These are phyloP conservation scores for Cephus cinctus DNA, from an alignment of 1,140 invertebrate species.

Conservation along the genomic window DNA sequence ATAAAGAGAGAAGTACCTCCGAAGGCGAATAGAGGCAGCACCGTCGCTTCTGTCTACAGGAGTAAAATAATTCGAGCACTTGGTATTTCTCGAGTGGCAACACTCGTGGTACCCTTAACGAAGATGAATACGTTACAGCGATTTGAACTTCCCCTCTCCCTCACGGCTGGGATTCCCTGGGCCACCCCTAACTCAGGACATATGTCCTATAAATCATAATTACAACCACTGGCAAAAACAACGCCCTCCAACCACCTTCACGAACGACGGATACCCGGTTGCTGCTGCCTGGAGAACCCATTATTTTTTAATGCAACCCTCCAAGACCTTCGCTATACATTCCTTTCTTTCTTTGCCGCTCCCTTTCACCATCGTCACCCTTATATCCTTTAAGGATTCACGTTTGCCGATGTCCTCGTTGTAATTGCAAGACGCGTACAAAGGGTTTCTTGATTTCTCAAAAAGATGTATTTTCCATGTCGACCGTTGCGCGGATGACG, in stretches of 20 bases:
- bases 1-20: neutral
- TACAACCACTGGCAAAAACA: neutral
- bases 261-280: neutral
- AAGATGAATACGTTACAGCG: constrained; percentile 20
- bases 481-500: no score
- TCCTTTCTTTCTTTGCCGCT: constrained; percentile 3
- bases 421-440: no score
- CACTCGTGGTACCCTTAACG: constrained; percentile 6
- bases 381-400: constrained; percentile 4
- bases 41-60: neutral
- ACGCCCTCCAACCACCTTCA: neutral
- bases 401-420: no score
- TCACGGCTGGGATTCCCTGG: neutral
- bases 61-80: neutral
- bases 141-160: constrained; percentile 10
- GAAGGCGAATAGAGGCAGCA: no score
- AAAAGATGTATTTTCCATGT: no score
- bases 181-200: neutral
- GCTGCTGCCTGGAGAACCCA: no score
- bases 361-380: neutral
- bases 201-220: constrained; percentile 10
- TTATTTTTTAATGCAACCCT: no score
- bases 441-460: no score
- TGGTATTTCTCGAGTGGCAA: neutral
- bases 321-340: neutral